Base-by-base conservation (phyloP, 2,113 vertebrate species). In the Nothobranchius furzeri region DNA sequence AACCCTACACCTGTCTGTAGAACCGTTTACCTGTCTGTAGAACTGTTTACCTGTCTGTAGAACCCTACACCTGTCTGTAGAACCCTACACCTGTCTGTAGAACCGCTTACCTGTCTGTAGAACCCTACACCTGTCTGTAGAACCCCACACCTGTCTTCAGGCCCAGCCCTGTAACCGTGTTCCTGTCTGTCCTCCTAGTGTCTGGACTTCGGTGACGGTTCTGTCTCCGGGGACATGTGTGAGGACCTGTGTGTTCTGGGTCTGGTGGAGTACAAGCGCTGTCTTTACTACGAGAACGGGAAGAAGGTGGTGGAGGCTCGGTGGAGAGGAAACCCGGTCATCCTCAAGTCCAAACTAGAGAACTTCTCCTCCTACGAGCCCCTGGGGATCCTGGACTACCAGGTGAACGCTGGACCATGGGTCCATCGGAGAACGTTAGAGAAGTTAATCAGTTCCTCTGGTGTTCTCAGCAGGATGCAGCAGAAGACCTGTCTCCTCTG, bases 251-350 rank as follows among this genome's bases (percentile, higher is more conserved):
- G 98, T 0, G 93, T 94, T 61, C 89, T 85, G 0, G 89, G 93
- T 45, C 90, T 82, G 57, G 90, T 99, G 55, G 90, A 91, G 72
- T 99, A 97, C 88, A 94, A 88, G 56, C 93, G 93, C 76, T 98
- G 98, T 60, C 95, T 99, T 51, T 95, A 97, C 88, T 96, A 95
- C 1, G 94, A 97, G 76, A 92, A 94, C 12, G 98, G 98, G 46
- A 99, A 99, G 89, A 98, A 97, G 90, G 98, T 99, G 82, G 94
- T 99, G 55, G 95, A 95, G 81, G 97, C 95, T 0, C 92, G 90
- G 45, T 98, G 98, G 98, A 93, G 93, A 15, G 96, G 95, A 25
- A 86, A 76, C 15, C 94, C 94, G 2, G 62, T 99, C 42, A 91
- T 98, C 75, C 92, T 99, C 78, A 99, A 99, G 83, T 96, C 98